Evolutionary conservation across 2,797 vertebrate genomes (phyloP).

Genomic region (Hippopotamyrus pictus): DNA sequence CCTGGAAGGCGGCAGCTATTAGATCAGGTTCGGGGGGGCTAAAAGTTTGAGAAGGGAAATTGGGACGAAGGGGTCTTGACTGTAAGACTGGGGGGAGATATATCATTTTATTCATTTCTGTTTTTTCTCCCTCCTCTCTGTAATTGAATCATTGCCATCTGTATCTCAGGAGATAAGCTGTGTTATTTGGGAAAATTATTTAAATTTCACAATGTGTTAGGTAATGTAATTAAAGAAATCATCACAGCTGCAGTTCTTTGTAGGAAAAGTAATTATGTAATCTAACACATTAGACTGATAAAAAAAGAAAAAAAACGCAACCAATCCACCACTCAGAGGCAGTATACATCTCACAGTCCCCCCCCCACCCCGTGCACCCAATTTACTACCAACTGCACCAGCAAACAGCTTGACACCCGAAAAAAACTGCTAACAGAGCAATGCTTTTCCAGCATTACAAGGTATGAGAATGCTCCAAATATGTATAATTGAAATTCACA

Average conservation of each 20-base stretch:
- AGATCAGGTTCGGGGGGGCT: conserved; percentile 27
- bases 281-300: conserved; percentile 64
- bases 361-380: not conserved
- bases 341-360: not conserved
- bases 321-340: conserved; percentile 39
- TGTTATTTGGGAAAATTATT: conserved; percentile 65
- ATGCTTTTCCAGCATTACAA: not conserved
- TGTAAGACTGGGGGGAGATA: conserved; percentile 25
- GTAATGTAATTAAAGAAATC: conserved; percentile 69
- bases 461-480: not conserved
- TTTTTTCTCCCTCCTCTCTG: conserved; percentile 26
- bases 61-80: conserved; percentile 29
- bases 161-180: conserved; percentile 61
- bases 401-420: conserved; percentile 4
- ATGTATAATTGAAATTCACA: not conserved
- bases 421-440: not conserved
- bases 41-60: conserved; percentile 29
- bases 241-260: conserved; percentile 67
- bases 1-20: conserved; percentile 33
- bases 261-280: conserved; percentile 65
- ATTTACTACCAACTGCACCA: not conserved
- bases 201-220: conserved; percentile 60
- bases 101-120: conserved; percentile 26
- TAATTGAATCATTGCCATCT: conserved; percentile 63
- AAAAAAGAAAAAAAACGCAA: conserved; percentile 55